phyloP scores from a whole-genome alignment of 2,113 vertebrate genomes.

The Regulus satrapa region DNA sequence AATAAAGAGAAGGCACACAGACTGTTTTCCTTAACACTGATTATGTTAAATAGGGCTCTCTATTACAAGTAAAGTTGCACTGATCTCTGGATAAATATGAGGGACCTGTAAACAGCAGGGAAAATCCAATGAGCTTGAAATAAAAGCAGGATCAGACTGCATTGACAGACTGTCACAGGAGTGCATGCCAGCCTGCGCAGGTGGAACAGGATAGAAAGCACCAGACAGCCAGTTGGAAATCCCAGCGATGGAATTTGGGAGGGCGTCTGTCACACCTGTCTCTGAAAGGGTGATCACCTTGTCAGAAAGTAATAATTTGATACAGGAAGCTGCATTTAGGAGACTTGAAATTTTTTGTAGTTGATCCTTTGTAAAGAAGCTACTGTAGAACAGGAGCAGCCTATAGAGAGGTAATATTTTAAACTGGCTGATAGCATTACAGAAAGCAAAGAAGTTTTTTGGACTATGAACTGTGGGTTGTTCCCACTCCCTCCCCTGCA shows the following conservation, averaged over 20 bases:
- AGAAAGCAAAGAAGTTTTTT: background rate
- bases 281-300: background rate
- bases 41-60: background rate
- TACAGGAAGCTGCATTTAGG: background rate
- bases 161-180: background rate
- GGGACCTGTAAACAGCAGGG: background rate
- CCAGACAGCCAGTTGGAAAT: background rate
- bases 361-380: background rate
- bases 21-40: background rate
- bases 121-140: background rate
- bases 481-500: background rate
- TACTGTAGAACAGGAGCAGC: background rate
- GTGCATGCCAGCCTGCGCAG: background rate
- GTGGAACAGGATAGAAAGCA: background rate
- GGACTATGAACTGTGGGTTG: background rate
- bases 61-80: background rate
- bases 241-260: background rate
- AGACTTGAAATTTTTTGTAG: background rate
- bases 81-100: background rate
- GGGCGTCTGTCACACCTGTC: background rate
- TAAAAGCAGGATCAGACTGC: background rate
- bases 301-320: conserved; percentile 20
- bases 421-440: background rate
- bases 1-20: background rate
- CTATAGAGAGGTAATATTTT: background rate